These are phyloP conservation scores for Zaprionus vittiger DNA, from an alignment of 1,140 invertebrate genomes.

Conservation along the genomic window DNA sequence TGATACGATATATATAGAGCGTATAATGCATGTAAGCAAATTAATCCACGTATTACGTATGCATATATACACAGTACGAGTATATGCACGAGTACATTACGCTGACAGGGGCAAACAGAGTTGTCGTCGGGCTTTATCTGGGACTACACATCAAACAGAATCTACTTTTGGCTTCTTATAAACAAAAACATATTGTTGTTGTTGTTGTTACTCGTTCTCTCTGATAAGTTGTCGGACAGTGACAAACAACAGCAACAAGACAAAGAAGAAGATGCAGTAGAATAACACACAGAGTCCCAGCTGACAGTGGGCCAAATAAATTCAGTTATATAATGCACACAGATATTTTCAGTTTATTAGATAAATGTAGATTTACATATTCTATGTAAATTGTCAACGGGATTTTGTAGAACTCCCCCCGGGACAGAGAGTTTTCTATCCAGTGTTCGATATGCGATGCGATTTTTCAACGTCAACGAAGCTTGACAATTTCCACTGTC, in stretches of 20 bases:
- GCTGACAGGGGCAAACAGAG: slow-evolving; percentile 46
- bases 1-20: slow-evolving; percentile 1
- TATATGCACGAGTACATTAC: neutral
- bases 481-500: slow-evolving; percentile 49
- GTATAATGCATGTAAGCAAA: slow-evolving; percentile 11
- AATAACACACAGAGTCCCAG: neutral
- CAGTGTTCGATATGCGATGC: slow-evolving; percentile 4
- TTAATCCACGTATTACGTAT: slow-evolving; percentile 22
- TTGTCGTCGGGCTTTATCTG: slow-evolving; percentile 40
- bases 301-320: slow-evolving; percentile 33
- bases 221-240: slow-evolving; percentile 26
- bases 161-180: slow-evolving; percentile 14
- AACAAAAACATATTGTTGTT: neutral
- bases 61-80: slow-evolving; percentile 13
- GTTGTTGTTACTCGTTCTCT: slow-evolving; percentile 10
- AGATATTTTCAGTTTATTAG: slow-evolving; percentile 14
- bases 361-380: slow-evolving; percentile 9
- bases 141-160: slow-evolving; percentile 40
- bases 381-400: slow-evolving; percentile 20
- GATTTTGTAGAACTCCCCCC: neutral
- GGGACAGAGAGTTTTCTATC: slow-evolving; percentile 1
- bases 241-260: slow-evolving; percentile 1
- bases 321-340: slow-evolving; percentile 34
- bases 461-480: slow-evolving; percentile 40
- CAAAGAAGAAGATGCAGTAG: neutral